A percentile compares a stretch with the other conserved stretches of the same genome.
phyloP scores from a whole-genome alignment of 2,888 invertebrate genomes.

The Plagiodera versicolora region DNA sequence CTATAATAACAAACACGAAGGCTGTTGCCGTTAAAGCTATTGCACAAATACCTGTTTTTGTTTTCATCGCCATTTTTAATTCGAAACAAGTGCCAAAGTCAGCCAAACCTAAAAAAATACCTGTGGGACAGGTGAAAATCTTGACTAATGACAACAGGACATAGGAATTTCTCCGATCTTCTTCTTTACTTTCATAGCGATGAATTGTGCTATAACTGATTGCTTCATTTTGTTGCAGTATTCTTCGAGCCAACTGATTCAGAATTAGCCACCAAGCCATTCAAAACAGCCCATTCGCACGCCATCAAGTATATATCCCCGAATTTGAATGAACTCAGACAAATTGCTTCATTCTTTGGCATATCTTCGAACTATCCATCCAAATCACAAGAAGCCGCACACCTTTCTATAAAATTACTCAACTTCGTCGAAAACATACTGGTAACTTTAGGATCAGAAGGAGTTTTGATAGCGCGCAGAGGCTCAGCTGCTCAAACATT shows the following conservation, averaged over 20 bases:
- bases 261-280: slow-evolving; percentile 73
- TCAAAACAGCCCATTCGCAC: slow-evolving; percentile 57
- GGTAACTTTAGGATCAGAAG: slow-evolving; percentile 65
- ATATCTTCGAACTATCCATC: slow-evolving; percentile 24
- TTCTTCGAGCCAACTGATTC: slow-evolving; percentile 91
- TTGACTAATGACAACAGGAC: no score
- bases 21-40: slow-evolving; percentile 67
- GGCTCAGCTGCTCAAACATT: slow-evolving; percentile 43
- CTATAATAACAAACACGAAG: slow-evolving; percentile 73
- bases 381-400: slow-evolving; percentile 49
- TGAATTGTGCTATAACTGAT: neutral
- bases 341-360: slow-evolving; percentile 63
- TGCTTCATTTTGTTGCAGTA: slow-evolving; percentile 62
- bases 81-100: neutral
- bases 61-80: slow-evolving; percentile 61
- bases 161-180: no score
- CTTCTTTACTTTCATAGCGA: no score
- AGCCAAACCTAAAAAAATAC: no score
- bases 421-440: slow-evolving; percentile 60
- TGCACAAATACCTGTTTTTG: slow-evolving; percentile 67
- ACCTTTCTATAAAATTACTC: slow-evolving; percentile 52
- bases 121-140: no score
- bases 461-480: slow-evolving; percentile 59
- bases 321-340: slow-evolving; percentile 74
- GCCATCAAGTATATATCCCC: slow-evolving; percentile 71